Base-by-base conservation (phyloP, 37 sponge, comb jelly and placozoan species). In the Mnemiopsis leidyi region DNA sequence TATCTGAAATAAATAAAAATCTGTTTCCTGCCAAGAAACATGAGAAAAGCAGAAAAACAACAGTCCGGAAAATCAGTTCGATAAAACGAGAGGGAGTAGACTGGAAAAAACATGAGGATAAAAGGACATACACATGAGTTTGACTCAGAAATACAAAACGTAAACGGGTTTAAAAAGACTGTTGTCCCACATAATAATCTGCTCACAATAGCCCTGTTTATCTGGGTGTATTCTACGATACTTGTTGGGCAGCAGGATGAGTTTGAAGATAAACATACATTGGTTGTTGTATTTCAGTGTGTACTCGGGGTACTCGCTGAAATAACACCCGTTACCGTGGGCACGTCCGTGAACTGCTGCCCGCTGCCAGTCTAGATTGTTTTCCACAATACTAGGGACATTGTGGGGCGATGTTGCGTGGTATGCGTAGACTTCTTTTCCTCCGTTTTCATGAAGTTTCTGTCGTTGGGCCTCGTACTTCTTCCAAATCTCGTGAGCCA, bases 181-280 rank as follows among this genome's bases (percentile, higher is more conserved):
- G 48, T 38, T 85, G 48, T 85, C 90, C 24, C 26, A 33, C 5
- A 85, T 85, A n/a, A 85, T 26, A 26, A 85, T 85, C 61, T 85
- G 90, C 39, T 85, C 90, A 26, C 90, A 85, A 25, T 40, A 85
- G 28, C 90, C 90, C 40, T 40, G 61, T 23, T 38, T 23, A 23
- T 20, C 23, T 37, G 24, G 39, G 23, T 38, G 18, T 7, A 85
- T 61, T 39, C 36, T 85, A 7, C 26, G 0, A 25, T 85, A 33
- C 61, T 38, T 25, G 23, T 26, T 37, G 24, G 9, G 33, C 23
- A 85, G 61, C 26, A 85, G 90, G 21, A 85, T 23, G 5, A 85
- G 90, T 39, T 85, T 85, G 90, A 85, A 85, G 39, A 85, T 39
- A 0, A 85, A 3, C n/a, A 85, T 85, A 33, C 90, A 85, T 25